phyloP scores from a whole-genome alignment of 2,113 vertebrate genomes.

The Carollia perspicillata region DNA sequence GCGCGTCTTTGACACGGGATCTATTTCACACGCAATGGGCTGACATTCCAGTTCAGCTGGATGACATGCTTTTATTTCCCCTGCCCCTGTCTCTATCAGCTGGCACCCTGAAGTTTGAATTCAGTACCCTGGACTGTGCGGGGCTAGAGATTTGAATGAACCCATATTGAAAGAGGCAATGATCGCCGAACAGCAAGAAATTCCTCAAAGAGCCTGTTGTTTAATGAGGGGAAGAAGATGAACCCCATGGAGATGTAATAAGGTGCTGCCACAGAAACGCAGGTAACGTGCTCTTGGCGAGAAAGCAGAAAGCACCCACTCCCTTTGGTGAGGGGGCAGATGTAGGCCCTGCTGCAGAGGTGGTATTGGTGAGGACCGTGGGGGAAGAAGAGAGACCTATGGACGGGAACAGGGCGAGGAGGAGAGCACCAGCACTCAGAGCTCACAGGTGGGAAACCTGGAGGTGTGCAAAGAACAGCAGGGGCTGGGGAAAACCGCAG shows the following conservation, averaged over 20 bases:
- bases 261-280: neutral
- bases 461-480: neutral
- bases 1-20: constrained; percentile 18
- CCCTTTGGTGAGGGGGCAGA: neutral
- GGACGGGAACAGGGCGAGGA: neutral
- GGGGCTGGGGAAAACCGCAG: neutral
- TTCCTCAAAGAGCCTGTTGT: neutral
- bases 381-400: neutral
- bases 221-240: neutral
- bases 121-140: neutral
- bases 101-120: neutral
- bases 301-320: neutral
- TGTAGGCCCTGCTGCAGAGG: accelerated
- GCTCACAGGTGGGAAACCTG: neutral
- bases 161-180: neutral
- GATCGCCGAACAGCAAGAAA: neutral
- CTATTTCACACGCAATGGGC: neutral
- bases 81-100: neutral
- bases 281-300: neutral
- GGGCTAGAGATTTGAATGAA: neutral
- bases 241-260: neutral
- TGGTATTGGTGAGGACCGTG: neutral
- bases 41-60: neutral
- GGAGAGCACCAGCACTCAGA: neutral
- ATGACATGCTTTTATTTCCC: neutral